Evolutionary conservation across 2,113 vertebrate species (phyloP), one percentile per base, ranked within the genome.

Genomic region (Cephalopterus ornatus): DNA sequence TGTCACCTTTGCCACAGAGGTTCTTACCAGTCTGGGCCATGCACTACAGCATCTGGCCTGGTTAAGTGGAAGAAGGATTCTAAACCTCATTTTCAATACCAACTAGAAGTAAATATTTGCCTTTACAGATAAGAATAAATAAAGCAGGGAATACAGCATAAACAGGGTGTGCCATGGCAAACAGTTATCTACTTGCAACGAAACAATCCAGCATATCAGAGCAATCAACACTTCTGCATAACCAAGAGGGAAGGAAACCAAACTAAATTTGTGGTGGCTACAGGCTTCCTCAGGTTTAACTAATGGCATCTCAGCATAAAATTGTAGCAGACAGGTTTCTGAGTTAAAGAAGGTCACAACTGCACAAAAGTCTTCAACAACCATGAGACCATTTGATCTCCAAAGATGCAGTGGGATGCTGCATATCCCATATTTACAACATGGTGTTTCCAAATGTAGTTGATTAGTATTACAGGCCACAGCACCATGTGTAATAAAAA

Each of bases 301-400:
- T 81, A 53, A 41, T 2, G 6, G 16, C 50, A 65, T 61, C 88
- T 82, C 41, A 73, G 33, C 0, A 13, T 32, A 73, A 9, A 84
- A 91, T 20, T 27, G 37, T 27, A 88, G 56, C 73, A 49, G 59
- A 33, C 39, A 78, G 82, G 88, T 79, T 87, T 89, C 61, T 81
- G 73, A 92, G 49, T 44, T 75, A n/a, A 90, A 71, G 75, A 87
- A 75, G 41, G 44, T 53, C 65, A 32, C 56, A 71, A 85, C 52
- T 89, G 46, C 37, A 89, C 52, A 62, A 66, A 92, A 72, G 44
- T 53, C 66, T 33, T 92, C 73, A 81, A 37, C 46, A 71, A 53
- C 56, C 28, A 15, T 37, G 56, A 90, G n/a, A 47, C n/a, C 70
- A 95, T 96, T 94, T 96, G 93, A 94, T 96, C 85, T 96, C 80